Evolutionary conservation across 2,113 vertebrate species (phyloP).

Genomic region (Rhinopomastus cyanomelas): DNA sequence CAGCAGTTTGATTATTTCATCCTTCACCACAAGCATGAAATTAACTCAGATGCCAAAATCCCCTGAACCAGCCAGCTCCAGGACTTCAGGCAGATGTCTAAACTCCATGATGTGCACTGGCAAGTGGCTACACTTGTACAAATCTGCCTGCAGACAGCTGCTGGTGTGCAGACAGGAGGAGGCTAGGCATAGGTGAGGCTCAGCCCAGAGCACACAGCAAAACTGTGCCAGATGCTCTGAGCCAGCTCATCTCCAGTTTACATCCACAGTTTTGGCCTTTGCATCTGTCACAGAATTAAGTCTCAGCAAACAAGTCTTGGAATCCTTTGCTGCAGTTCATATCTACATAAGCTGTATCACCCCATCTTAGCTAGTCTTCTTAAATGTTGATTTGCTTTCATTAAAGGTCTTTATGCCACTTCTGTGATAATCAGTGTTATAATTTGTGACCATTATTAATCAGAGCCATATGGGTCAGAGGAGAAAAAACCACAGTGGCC

Average conservation of each 20-base stretch:
- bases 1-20: slow-evolving; percentile 16
- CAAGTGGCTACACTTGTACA: not conserved
- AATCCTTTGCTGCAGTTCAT: not conserved
- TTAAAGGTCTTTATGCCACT: not conserved
- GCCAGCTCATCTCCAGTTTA: not conserved
- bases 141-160: not conserved
- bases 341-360: not conserved
- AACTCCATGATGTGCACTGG: not conserved
- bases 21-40: slow-evolving; percentile 37
- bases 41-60: not conserved
- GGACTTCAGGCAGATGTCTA: not conserved
- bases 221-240: slow-evolving; percentile 37
- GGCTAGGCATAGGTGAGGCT: not conserved
- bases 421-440: not conserved
- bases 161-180: not conserved
- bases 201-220: not conserved
- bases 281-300: slow-evolving; percentile 10
- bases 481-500: not conserved
- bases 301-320: not conserved
- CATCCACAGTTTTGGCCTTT: slow-evolving; percentile 3
- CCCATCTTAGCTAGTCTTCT: not conserved
- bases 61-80: not conserved
- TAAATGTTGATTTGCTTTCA: not conserved
- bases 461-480: not conserved
- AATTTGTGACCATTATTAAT: not conserved